Base-by-base conservation (phyloP, 2,888 invertebrate genomes). In the Hofmannophila pseudospretella region DNA sequence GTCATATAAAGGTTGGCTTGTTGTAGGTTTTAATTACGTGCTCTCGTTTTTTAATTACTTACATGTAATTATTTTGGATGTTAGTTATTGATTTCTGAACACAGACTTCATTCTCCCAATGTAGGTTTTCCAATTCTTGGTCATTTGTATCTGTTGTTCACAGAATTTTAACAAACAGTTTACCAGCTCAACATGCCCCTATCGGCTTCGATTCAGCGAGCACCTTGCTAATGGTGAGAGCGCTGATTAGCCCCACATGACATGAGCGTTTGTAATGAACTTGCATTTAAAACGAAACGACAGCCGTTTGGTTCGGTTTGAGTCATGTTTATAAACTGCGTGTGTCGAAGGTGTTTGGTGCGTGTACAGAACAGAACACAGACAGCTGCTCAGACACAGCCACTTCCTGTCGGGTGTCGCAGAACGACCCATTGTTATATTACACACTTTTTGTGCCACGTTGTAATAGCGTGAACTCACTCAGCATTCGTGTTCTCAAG, bases 401-500 rank as follows among this genome's bases (percentile, higher is more conserved):
- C 56, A 71, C 73, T 80, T 82, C 81, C 81, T 80, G 80, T 58
- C 69, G 52, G 60, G 67, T 80, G 80, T 58, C 69, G 52, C 60
- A 67, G 67, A 69, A 67, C 69, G 66, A 68, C 61, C 75, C 62
- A 82, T 82, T 82, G 80, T 82, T 70, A 63, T 53, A 65, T 55
- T 49, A 61, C 57, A 11, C 19, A 26, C 9, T 74, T 75, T 79
- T 79, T 76, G 65, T 67, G 67, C 60, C 62, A 47, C 58, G 56
- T 61, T 67, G 65, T 63, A 63, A 58, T 53, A 51, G 50, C 51
- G 42, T 43, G 53, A 46, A 48, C 49, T 44, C 50, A 56, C 51
- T 51, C 45, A 39, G 53, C 51, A 51, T 51, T 55, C 61, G 56
- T 59, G 16, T 26, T 59, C 55, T 54, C 48, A 32, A 44, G 23